Evolutionary conservation across 2,797 vertebrate genomes (phyloP).

Genomic region (Todus mexicanus): DNA sequence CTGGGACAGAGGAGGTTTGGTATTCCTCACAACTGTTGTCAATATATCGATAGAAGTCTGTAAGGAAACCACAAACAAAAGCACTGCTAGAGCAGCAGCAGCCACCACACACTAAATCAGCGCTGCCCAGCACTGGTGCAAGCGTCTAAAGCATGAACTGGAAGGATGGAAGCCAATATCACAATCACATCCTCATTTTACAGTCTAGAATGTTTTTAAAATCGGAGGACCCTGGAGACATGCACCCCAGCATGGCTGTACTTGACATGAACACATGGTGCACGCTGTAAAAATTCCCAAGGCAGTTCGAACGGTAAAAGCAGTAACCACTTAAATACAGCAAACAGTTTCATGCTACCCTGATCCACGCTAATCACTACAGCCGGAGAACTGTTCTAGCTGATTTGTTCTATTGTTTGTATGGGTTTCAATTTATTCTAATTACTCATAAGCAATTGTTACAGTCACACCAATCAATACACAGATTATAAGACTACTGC

Average conservation of each 20-base stretch:
- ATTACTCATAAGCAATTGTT: neutral
- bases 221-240: neutral
- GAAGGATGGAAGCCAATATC: neutral
- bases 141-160: neutral
- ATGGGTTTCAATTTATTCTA: neutral
- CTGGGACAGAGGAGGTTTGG: constrained; percentile 93
- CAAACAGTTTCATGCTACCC: neutral
- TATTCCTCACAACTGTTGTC: constrained; percentile 95
- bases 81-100: neutral
- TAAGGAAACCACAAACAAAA: neutral
- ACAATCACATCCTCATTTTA: neutral
- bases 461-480: neutral
- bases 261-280: accelerated
- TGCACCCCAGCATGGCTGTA: neutral
- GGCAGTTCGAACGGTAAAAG: neutral
- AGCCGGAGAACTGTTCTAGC: neutral
- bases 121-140: neutral
- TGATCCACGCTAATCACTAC: neutral
- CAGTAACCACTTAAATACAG: neutral
- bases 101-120: neutral
- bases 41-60: constrained; percentile 97
- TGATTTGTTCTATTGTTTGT: neutral
- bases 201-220: neutral
- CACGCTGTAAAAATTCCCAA: neutral
- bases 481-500: neutral